A percentile compares a stretch with the other conserved stretches of the same genome.
Conservation (phyloP, 2,797 vertebrate species). For the Champsocephalus esox region DNA sequence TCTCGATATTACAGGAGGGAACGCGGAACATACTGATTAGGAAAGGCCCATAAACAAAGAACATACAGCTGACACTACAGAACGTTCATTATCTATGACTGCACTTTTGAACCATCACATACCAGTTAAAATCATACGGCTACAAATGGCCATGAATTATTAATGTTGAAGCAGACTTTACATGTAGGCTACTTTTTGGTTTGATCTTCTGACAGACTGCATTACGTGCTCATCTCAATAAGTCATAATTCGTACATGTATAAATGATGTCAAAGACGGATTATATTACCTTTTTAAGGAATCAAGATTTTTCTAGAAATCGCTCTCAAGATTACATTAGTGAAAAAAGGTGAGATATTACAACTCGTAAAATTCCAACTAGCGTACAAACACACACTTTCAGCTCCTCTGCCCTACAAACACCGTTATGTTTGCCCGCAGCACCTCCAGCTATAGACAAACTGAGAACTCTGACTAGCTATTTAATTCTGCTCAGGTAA, state of each 20-base stretch:
- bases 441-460: slow-evolving; percentile 38
- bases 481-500: slow-evolving; percentile 77
- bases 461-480: slow-evolving; percentile 50
- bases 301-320: background rate
- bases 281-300: too few species aligned
- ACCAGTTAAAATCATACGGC: background rate
- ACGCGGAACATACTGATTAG: slow-evolving; percentile 31
- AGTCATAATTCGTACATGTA: background rate
- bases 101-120: slow-evolving; percentile 10
- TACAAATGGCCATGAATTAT: slow-evolving; percentile 7
- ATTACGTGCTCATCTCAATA: background rate
- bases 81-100: background rate
- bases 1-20: slow-evolving; percentile 43
- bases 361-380: background rate
- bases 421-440: slow-evolving; percentile 41
- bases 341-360: background rate
- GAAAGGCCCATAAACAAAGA: slow-evolving; percentile 19
- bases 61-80: background rate
- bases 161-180: slow-evolving; percentile 21
- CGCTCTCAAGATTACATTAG: background rate
- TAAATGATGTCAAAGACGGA: background rate
- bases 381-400: slow-evolving; percentile 1
- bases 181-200: background rate
- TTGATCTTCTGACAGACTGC: background rate
- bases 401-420: slow-evolving; percentile 22